Conservation (phyloP, 1,140 invertebrate genomes). For the Caenorhabditis remanei region DNA sequence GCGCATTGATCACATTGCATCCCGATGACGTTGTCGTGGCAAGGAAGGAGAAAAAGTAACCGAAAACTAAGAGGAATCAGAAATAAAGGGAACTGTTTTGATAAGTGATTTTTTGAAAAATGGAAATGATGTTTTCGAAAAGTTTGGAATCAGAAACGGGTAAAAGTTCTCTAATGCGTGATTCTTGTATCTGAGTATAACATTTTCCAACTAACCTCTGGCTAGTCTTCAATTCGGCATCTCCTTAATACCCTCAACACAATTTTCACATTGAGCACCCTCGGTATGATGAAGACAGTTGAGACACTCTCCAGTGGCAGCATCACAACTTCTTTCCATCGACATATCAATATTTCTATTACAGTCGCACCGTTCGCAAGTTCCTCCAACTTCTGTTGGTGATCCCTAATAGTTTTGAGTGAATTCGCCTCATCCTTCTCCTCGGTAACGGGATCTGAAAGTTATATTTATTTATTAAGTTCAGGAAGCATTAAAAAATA, state of each 20-base stretch:
- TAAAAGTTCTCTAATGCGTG: not conserved
- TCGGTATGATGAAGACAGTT: conserved; percentile 94
- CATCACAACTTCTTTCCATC: conserved; percentile 83
- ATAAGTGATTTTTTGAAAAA: conserved; percentile 70
- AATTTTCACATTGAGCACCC: conserved; percentile 92
- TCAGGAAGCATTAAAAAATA: too few species aligned
- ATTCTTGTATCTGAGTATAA: not conserved
- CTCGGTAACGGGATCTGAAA: conserved; percentile 79
- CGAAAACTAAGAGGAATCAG: not conserved
- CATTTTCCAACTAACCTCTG: conserved; percentile 67
- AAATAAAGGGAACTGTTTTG: not conserved
- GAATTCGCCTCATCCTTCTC: conserved; percentile 90
- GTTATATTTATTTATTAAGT: not conserved
- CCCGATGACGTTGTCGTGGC: conserved; percentile 89
- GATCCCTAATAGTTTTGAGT: conserved; percentile 95
- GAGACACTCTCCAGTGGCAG: conserved; percentile 89
- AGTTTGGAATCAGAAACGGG: not conserved
- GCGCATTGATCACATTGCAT: conserved; percentile 87
- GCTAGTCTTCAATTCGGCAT: conserved; percentile 87
- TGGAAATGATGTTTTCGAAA: not conserved
- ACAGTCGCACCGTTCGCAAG: conserved; percentile 90
- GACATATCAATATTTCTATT: conserved; percentile 89
- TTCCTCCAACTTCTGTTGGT: conserved; percentile 87
- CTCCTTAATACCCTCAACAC: conserved; percentile 87
- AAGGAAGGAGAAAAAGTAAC: conserved; percentile 81